These are phyloP conservation scores for Thunnus maccoyii DNA, from an alignment of 2,113 vertebrate species.

Conservation along the genomic window DNA sequence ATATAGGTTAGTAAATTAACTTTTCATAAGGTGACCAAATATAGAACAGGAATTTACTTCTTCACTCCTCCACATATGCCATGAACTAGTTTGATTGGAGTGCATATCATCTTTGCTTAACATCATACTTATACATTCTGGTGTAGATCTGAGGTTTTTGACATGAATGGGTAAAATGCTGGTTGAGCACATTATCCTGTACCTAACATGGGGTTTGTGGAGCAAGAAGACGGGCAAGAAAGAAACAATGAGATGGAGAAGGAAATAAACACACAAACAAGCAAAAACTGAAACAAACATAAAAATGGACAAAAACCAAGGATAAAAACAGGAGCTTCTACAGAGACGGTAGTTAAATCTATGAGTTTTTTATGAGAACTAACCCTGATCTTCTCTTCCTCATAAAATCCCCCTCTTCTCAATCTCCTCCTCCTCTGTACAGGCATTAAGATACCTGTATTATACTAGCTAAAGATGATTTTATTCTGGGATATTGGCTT, in stretches of 20 bases:
- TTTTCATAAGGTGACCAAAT: constrained; percentile 24
- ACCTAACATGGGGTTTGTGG: not conserved
- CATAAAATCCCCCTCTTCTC: constrained; percentile 53
- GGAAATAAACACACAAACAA: not conserved
- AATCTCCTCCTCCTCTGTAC: constrained; percentile 40
- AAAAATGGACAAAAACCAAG: not conserved
- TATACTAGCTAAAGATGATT: constrained; percentile 64
- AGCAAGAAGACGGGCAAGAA: not conserved
- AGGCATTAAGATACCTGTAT: constrained; percentile 65
- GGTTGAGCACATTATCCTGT: constrained; percentile 6
- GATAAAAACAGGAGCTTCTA: constrained; percentile 24
- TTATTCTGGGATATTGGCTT: constrained; percentile 62
- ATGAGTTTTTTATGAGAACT: constrained; percentile 49
- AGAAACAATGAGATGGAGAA: constrained; percentile 11
- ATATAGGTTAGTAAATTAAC: constrained; percentile 16
- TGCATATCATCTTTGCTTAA: not conserved
- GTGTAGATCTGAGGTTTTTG: not conserved
- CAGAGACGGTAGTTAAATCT: constrained; percentile 40
- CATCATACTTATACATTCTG: not conserved
- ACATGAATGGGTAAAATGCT: not conserved
- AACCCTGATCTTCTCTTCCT: constrained; percentile 56
- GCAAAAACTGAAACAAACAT: constrained; percentile 4
- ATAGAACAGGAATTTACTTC: constrained; percentile 13
- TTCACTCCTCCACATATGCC: not conserved
- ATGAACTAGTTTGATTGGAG: constrained; percentile 3